These are phyloP conservation scores for Exocentrus adspersus DNA, from an alignment of 2,888 invertebrate species.

Conservation along the genomic window DNA sequence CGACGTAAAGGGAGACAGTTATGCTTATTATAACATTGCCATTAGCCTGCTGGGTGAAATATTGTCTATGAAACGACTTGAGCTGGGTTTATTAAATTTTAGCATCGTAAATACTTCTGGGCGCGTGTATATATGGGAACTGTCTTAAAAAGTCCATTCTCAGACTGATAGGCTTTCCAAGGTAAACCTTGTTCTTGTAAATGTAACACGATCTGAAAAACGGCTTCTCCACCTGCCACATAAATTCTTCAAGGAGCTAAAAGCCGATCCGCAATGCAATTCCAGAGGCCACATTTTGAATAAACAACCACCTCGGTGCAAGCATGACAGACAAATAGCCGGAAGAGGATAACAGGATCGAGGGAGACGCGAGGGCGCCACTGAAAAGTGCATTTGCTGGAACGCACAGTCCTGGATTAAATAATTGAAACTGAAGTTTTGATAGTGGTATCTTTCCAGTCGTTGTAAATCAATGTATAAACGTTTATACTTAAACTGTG, in stretches of 20 bases:
- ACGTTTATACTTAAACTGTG: not conserved
- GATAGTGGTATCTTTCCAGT: too few relatives aligned
- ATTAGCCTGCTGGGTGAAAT: too few relatives aligned
- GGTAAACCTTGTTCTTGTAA: too few relatives aligned
- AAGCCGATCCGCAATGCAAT: not conserved
- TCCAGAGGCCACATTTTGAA: constrained; percentile 23
- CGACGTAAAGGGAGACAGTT: too few relatives aligned
- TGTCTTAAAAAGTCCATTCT: too few relatives aligned
- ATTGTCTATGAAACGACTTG: too few relatives aligned
- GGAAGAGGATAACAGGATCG: not conserved
- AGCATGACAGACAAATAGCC: not conserved
- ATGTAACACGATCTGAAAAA: not conserved
- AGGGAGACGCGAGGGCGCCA: constrained; percentile 23
- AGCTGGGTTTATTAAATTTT: too few relatives aligned
- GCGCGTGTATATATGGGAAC: too few relatives aligned
- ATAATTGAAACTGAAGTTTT: too few relatives aligned
- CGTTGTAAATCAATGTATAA: not conserved
- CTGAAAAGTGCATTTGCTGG: constrained; percentile 28
- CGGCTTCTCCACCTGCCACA: not conserved
- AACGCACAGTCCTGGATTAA: constrained; percentile 28
- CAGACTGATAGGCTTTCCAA: too few relatives aligned
- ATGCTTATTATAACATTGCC: too few relatives aligned
- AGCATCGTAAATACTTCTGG: too few relatives aligned
- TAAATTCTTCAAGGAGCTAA: not conserved
- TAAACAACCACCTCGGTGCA: constrained; percentile 7